Base-by-base conservation (phyloP, 2,797 vertebrate species). In the Pseudopleuronectes americanus region DNA sequence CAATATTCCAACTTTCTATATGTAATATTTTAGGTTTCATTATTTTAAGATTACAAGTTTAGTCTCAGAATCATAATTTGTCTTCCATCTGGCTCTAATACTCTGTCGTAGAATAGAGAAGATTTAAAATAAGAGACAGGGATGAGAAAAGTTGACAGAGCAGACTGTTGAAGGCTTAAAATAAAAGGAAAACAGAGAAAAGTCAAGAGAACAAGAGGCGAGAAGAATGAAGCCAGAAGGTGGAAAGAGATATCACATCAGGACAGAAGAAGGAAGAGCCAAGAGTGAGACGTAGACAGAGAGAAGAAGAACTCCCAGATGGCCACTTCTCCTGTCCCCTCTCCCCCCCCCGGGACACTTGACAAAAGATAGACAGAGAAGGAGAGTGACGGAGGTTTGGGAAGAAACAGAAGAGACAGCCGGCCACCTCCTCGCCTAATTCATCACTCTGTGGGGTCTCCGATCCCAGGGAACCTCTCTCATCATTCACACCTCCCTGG, bases 401-500 rank as follows among this genome's bases (percentile, higher is more conserved):
- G 58, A 76, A 22, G 47, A 79, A 70, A 61, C 28, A 24, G 66
- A 55, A 52, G 68, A 68, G 76, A 70, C 85, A 89, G 83, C 81
- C 74, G 83, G 80, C 71, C 79, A 83, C 79, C 68, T 85, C 68
- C 31, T 62, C 52, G 56, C 65, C 80, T 68, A 58, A 80, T 91
- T 65, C 75, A 79, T 90, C 84, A 79, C 90, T 76, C 79, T 16
- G 76, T 71, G 55, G 75, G 80, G 57, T 68, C 45, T 84, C 73
- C 83, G 81, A 80, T 88, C 68, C 65, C 80, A 67, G 51, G 71
- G 77, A 84, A 84, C 43, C 68, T 72, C 62, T 58, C 65, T 62
- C 66, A 77, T 89, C 84, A 86, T 92, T 87, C 79, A 83, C 82
- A 90, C 83, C 82, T 87, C 78, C 45, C 68, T 52, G 22, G 8